A percentile compares a stretch with the other conserved stretches of the same genome.
Evolutionary conservation across 2,797 vertebrate genomes (phyloP).

Genomic region (Gouania willdenowi): DNA sequence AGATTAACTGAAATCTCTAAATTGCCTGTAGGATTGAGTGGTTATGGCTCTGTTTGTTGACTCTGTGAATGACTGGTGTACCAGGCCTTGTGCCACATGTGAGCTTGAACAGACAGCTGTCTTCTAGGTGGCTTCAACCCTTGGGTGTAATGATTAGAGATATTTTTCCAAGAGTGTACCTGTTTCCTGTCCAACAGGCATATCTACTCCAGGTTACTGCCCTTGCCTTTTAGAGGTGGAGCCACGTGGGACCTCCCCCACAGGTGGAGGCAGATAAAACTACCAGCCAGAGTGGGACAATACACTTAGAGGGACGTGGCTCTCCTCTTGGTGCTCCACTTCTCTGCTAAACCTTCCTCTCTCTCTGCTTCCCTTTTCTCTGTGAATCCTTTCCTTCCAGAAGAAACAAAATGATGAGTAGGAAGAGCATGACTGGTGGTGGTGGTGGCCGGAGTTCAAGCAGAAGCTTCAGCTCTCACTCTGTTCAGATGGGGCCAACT

Average conservation of each 20-base stretch:
- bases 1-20: too few relatives aligned
- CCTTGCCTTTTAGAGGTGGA: constrained; percentile 18
- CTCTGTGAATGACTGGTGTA: too few relatives aligned
- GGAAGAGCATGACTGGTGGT: too few relatives aligned
- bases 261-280: constrained; percentile 58
- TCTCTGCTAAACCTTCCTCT: constrained; percentile 51
- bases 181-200: constrained; percentile 51
- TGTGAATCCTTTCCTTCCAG: constrained; percentile 18
- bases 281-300: constrained; percentile 4
- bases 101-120: constrained; percentile 16
- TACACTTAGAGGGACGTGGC: constrained; percentile 73
- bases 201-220: constrained; percentile 11
- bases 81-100: not conserved
- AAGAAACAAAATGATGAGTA: constrained; percentile 19
- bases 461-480: not conserved
- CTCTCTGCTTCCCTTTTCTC: constrained; percentile 39
- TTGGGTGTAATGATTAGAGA: constrained; percentile 37
- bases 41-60: too few relatives aligned
- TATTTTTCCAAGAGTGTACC: constrained; percentile 36
- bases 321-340: constrained; percentile 69
- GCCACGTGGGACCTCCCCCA: constrained; percentile 32
- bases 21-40: too few relatives aligned
- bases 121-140: constrained; percentile 18
- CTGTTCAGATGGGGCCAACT: too few relatives aligned
- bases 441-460: constrained; percentile 18